Conservation (phyloP, 2,797 vertebrate species). For the Allobates femoralis region DNA sequence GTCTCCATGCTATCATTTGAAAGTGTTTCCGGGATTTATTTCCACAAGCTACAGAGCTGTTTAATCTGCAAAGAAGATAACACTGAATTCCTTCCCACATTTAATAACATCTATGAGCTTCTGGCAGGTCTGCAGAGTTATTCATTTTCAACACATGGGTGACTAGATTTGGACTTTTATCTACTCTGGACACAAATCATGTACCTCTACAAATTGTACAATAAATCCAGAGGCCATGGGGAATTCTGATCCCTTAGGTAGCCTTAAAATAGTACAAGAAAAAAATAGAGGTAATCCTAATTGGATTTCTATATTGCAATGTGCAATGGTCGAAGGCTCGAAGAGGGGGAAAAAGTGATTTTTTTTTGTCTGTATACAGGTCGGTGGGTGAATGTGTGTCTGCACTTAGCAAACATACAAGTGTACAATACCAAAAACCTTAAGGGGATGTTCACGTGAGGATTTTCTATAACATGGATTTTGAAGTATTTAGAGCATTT, state of each 20-base stretch:
- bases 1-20: constrained; percentile 53
- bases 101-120: constrained; percentile 64
- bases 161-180: constrained; percentile 46
- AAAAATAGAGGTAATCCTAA: constrained; percentile 32
- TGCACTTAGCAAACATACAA: background rate
- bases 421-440: background rate
- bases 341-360: background rate
- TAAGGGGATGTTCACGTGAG: background rate
- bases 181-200: constrained; percentile 44
- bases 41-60: constrained; percentile 57
- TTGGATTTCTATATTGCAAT: constrained; percentile 21
- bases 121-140: constrained; percentile 49
- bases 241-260: constrained; percentile 5
- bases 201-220: constrained; percentile 54
- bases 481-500: background rate
- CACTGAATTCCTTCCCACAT: constrained; percentile 65
- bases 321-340: background rate
- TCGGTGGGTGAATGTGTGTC: background rate
- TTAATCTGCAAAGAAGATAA: constrained; percentile 68
- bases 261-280: constrained; percentile 20
- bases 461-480: background rate
- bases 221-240: constrained; percentile 32
- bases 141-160: constrained; percentile 58
- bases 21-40: constrained; percentile 67
- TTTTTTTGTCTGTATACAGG: background rate